These are phyloP conservation scores for Drosophila miranda DNA, from an alignment of 1,140 invertebrate genomes.

Conservation along the genomic window DNA sequence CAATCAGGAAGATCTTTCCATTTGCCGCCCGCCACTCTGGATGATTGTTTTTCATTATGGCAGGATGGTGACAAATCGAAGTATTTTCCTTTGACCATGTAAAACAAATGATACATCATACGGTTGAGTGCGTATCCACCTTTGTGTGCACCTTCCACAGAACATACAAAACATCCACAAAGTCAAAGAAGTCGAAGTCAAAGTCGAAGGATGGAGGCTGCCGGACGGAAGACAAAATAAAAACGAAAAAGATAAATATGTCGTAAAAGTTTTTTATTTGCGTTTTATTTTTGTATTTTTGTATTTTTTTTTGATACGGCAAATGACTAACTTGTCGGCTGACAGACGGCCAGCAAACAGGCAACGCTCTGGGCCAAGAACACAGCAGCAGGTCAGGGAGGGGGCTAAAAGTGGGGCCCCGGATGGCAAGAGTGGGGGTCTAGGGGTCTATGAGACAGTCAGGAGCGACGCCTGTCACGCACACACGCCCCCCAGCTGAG, in stretches of 20 bases:
- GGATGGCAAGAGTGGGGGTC: background rate
- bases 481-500: conserved; percentile 44
- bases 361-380: conserved; percentile 37
- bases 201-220: conserved; percentile 22
- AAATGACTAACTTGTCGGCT: conserved; percentile 77
- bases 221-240: conserved; percentile 24
- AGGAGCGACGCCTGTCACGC: conserved; percentile 67
- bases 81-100: conserved; percentile 64
- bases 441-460: conserved; percentile 37
- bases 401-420: background rate
- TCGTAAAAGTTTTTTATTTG: conserved; percentile 79
- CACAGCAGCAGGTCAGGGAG: conserved; percentile 1
- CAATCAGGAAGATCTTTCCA: conserved; percentile 61
- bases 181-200: conserved; percentile 24
- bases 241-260: conserved; percentile 72
- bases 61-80: conserved; percentile 74
- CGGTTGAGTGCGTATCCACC: conserved; percentile 58
- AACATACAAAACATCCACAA: conserved; percentile 18
- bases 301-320: conserved; percentile 62
- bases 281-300: conserved; percentile 60
- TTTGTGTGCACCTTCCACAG: conserved; percentile 64
- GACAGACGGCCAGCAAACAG: conserved; percentile 53
- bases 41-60: conserved; percentile 75
- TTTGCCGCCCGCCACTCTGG: conserved; percentile 56
- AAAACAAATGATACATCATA: conserved; percentile 75